Evolutionary conservation across 2,888 invertebrate genomes (phyloP), one percentile per base, ranked within the genome.

Genomic region (Hydropsyche betteni): DNA sequence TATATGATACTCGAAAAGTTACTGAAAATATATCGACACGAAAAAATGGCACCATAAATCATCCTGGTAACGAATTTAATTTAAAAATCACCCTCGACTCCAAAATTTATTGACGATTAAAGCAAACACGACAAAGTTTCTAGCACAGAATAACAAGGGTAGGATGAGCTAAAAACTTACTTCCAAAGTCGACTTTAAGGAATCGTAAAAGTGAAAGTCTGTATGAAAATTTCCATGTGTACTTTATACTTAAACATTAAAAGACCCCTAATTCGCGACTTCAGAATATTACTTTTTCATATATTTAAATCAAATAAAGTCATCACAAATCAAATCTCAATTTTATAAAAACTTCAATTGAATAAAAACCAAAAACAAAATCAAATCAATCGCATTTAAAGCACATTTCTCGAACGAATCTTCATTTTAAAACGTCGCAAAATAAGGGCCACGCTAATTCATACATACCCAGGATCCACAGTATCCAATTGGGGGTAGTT

Each of bases 401-500:
- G 51, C 2, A 2, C 8, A 51, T 8, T 8, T 8, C 51, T 8
- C 10, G 51, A n/a, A 16, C 8, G n/a, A 16, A n/a, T n/a, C 55
- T 1, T 14, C 5, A 55, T 55, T 55, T 44, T 44, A 44, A 55
- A 55, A 55, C 8, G 6, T 55, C 55, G n/a, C 12, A 8, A 8
- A 6, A 55, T n/a, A 55, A 55, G 55, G 16, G n/a, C 55, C 14
- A 24, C 24, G 2, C 44, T 10, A 6, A 10, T 44, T 44, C 44
- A 10, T 44, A 10, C 7, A 44, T 44, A 10, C 44, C 10, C 44
- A 44, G 44, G 6, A 44, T 44, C 44, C 44, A 44, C 44, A 53
- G 33, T 58, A 58, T 58, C 72, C 50, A 44, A 72, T 58, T 52
- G 72, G 52, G 53, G 38, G 58, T 55, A 71, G 58, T 55, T 53